Base-by-base conservation (phyloP, 2,888 invertebrate species). In the Metalampra italica region DNA sequence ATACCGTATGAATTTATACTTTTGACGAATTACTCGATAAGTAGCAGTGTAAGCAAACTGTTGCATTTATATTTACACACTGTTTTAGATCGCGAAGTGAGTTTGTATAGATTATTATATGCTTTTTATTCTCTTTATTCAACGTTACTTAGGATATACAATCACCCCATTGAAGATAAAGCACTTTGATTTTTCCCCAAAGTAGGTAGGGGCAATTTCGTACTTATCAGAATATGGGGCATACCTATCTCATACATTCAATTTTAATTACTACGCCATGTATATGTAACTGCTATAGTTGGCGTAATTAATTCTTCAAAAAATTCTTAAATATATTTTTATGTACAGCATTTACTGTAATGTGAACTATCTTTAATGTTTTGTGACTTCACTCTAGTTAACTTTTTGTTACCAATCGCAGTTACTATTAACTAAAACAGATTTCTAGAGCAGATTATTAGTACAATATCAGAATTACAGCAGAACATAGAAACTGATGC, bases 381-480 rank as follows among this genome's bases (percentile, higher is more conserved):
- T 59, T 57, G 22, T 59, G 62, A 64, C 58, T 59, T 68, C 56
- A 54, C 48, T 55, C 67, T 67, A 69, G 66, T 71, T 79, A 71
- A 77, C 71, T 65, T 22, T n/a, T 84, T 80, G 87, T 87, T 87
- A 87, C 87, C 87, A 87, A 70, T 82, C 75, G 71, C 84, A 83
- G 83, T 87, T 86, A 87, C 84, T 85, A 75, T 71, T 3, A 61
- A 69, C 61, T 47, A 47, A 49, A 49, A 40, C 37, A 44, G 38
- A 43, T 43, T 30, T 36, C 38, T 40, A 44, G 48, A 41, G 44
- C 43, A 51, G 46, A 42, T 50, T 50, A 7, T 60, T 53, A 52
- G 50, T 53, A 42, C 41, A 42, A 42, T 42, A 14, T 11, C n/a
- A 43, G 1, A 14, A 14, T 43, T 13, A 11, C 34, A 43, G 43